A percentile compares a stretch with the other conserved stretches of the same genome.
Evolutionary conservation across 2,113 vertebrate genomes (phyloP).

Genomic region (Octodon degus): DNA sequence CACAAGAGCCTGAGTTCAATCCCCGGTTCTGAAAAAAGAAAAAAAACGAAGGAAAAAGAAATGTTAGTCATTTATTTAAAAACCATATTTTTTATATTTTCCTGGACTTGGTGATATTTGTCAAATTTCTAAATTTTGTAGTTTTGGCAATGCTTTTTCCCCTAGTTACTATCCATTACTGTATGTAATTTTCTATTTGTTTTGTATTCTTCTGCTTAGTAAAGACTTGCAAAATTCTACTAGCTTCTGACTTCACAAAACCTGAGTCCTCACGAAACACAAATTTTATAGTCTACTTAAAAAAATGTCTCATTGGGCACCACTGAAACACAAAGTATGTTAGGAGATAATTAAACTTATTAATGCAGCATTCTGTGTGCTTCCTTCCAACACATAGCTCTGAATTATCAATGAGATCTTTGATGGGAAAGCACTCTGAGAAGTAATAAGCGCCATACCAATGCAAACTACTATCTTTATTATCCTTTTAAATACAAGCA

Average conservation of each 20-base stretch:
- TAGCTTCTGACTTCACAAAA: not conserved
- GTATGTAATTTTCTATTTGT: slow-evolving; percentile 24
- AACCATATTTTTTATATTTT: not conserved
- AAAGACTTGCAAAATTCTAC: not conserved
- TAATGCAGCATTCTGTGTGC: slow-evolving; percentile 20
- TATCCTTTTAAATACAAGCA: slow-evolving; percentile 60
- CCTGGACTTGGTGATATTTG: not conserved
- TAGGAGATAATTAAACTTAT: slow-evolving; percentile 60
- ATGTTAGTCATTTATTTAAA: not conserved
- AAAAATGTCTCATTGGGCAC: not conserved
- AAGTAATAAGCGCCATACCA: slow-evolving; percentile 28
- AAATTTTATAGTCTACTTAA: slow-evolving; percentile 13
- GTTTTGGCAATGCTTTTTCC: not conserved
- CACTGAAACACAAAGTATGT: not conserved
- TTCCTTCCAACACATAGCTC: slow-evolving; percentile 54
- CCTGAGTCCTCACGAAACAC: not conserved
- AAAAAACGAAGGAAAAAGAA: not conserved
- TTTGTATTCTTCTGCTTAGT: slow-evolving; percentile 10
- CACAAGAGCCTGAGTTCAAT: too few relatives aligned
- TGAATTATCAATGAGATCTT: slow-evolving; percentile 68
- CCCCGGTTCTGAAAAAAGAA: too few relatives aligned
- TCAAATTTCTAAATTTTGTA: not conserved
- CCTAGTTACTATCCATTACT: not conserved
- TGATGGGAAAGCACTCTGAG: slow-evolving; percentile 54
- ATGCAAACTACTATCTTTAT: slow-evolving; percentile 54